Conservation (phyloP, 2,113 vertebrate species). For the Platichthys flesus region DNA sequence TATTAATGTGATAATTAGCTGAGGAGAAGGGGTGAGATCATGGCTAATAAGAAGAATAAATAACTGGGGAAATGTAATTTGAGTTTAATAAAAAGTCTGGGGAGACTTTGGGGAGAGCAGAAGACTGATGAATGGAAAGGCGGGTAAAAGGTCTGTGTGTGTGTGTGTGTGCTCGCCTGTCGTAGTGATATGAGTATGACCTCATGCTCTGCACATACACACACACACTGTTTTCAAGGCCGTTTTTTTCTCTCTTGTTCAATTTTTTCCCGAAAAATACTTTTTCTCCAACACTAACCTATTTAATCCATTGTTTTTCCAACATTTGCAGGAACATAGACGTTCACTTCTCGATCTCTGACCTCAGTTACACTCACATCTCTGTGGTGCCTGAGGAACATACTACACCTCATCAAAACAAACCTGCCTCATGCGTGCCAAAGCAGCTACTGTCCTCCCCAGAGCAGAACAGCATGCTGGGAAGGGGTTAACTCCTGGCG, state of each 20-base stretch:
- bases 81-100: conserved; percentile 77
- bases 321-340: conserved; percentile 13
- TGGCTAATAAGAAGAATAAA: conserved; percentile 79
- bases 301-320: conserved; percentile 17
- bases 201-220: conserved; percentile 50
- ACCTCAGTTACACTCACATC: conserved; percentile 13
- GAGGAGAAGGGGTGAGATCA: conserved; percentile 72
- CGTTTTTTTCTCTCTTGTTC: background rate
- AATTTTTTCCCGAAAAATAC: conserved; percentile 29
- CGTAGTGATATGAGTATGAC: conserved; percentile 44
- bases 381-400: background rate
- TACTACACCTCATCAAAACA: background rate
- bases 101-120: conserved; percentile 34
- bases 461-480: background rate
- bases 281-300: background rate
- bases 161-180: background rate
- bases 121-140: conserved; percentile 59
- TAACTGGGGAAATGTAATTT: conserved; percentile 79
- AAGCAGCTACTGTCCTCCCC: background rate
- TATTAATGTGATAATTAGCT: conserved; percentile 85
- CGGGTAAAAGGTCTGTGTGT: conserved; percentile 14
- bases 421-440: background rate
- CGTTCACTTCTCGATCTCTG: conserved; percentile 24
- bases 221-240: background rate
- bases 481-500: conserved; percentile 43